Evolutionary conservation across 2,113 vertebrate genomes (phyloP), one percentile per base, ranked within the genome.

Genomic region (Psilopsiagon aurifrons): DNA sequence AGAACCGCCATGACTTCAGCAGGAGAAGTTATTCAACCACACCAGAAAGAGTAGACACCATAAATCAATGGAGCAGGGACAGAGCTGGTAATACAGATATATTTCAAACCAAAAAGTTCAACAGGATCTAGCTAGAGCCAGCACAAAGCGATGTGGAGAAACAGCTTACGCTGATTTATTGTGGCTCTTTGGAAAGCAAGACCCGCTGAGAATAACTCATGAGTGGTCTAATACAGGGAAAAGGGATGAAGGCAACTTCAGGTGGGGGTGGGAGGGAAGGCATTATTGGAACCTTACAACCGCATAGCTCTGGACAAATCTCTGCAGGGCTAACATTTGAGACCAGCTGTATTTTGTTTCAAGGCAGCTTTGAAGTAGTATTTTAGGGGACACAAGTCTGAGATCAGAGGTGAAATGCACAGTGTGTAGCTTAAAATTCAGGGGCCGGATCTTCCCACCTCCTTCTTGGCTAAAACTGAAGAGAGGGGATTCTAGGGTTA

Each of bases 41-140:
- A 67, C 70, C 55, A 68, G 86, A 84, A 96, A 95, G 84, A 11
- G 16, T 27, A 95, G 91, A 54, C 75, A 59, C 18, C 74, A 70
- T 91, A 96, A 96, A 95, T 95, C 96, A 94, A 20, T 0, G 6
- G 74, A 37, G 47, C 52, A 68, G 69, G 60, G 88, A 43, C 80
- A 83, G 49, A 69, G 80, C 23, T 10, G n/a, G 52, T 52, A 83
- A 85, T 59, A 68, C 81, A 62, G 78, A 88, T 35, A 37, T 37
- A 93, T 96, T 96, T 96, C 81, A 88, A 87, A 84, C 86, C 39
- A 90, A 95, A 95, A 83, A 33, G 74, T 87, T 93, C 88, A 84
- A 92, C 86, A 68, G 86, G 84, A 90, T 87, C 83, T 84, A 87
- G 85, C 75, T 47, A 69, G 77, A 91, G 84, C 70, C 82, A 92